Conservation (phyloP, 1,140 invertebrate species). For the Kradibia gibbosae region DNA sequence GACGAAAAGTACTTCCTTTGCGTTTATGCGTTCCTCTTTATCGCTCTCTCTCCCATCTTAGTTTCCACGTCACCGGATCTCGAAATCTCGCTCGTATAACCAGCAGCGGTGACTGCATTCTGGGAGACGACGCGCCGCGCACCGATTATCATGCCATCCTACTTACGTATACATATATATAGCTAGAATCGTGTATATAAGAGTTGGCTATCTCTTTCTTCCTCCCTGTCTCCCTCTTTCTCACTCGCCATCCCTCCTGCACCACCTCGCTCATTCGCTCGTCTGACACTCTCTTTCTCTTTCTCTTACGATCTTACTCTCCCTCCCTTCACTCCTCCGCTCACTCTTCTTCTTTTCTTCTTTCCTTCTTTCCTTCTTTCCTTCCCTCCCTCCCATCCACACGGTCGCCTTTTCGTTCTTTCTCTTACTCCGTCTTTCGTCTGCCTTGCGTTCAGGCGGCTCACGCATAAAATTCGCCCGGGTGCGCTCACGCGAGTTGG, state of each 20-base stretch:
- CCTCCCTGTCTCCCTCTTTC: neutral
- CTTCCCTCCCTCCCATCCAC: neutral
- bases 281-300: neutral
- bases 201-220: neutral
- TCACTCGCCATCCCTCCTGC: no score
- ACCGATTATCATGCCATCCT: constrained; percentile 43
- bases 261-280: no score
- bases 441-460: constrained; percentile 5
- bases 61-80: constrained; percentile 48
- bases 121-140: constrained; percentile 38
- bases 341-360: neutral
- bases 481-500: constrained; percentile 25
- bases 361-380: constrained; percentile 8
- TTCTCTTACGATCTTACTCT: neutral
- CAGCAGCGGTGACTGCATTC: constrained; percentile 37
- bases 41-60: constrained; percentile 38
- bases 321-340: no score
- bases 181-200: constrained; percentile 7
- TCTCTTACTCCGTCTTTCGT: neutral
- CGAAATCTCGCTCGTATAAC: constrained; percentile 49
- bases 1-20: constrained; percentile 33
- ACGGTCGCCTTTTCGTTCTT: neutral
- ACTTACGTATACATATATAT: constrained; percentile 34
- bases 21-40: constrained; percentile 47
- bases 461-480: constrained; percentile 48